Percentiles rank a stretch among this genome's conserved stretches.
phyloP scores from a whole-genome alignment of 2,797 vertebrate species.

The Chloroceryle amazona region DNA sequence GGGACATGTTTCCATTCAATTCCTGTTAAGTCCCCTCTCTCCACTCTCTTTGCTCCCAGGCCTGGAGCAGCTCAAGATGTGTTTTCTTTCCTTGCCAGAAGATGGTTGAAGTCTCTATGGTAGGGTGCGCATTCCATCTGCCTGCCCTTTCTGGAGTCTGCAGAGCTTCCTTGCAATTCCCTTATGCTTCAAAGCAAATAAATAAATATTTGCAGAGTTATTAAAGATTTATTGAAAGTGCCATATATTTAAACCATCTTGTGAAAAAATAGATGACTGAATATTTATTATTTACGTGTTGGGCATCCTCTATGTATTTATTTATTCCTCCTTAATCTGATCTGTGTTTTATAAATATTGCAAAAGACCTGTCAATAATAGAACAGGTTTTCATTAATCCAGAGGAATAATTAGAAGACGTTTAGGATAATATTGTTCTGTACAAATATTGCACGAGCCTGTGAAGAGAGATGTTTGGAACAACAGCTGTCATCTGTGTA shows the following conservation, averaged over 20 bases:
- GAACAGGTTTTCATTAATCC: constrained; percentile 82
- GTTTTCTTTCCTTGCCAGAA: constrained; percentile 31
- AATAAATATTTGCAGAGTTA: constrained; percentile 81
- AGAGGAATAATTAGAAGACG: constrained; percentile 83
- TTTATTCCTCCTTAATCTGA: constrained; percentile 83
- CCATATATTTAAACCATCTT: constrained; percentile 75
- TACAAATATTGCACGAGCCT: constrained; percentile 76
- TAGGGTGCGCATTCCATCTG: constrained; percentile 26
- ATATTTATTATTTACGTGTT: constrained; percentile 84
- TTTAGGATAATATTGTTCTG: constrained; percentile 81
- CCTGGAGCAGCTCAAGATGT: not conserved
- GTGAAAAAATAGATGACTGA: constrained; percentile 72
- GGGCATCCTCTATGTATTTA: constrained; percentile 79
- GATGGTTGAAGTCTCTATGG: not conserved
- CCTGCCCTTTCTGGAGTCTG: constrained; percentile 45
- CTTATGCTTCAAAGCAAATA: constrained; percentile 65
- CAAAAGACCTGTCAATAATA: constrained; percentile 83
- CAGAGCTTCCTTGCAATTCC: constrained; percentile 37
- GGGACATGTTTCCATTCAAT: not conserved
- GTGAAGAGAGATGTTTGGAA: constrained; percentile 25
- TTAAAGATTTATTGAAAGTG: constrained; percentile 80
- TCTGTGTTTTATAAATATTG: constrained; percentile 83
- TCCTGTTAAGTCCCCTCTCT: not conserved
- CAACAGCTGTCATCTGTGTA: not conserved
- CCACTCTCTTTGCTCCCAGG: not conserved